phyloP scores from a whole-genome alignment of 2,888 invertebrate genomes.

The Parnassius smintheus region DNA sequence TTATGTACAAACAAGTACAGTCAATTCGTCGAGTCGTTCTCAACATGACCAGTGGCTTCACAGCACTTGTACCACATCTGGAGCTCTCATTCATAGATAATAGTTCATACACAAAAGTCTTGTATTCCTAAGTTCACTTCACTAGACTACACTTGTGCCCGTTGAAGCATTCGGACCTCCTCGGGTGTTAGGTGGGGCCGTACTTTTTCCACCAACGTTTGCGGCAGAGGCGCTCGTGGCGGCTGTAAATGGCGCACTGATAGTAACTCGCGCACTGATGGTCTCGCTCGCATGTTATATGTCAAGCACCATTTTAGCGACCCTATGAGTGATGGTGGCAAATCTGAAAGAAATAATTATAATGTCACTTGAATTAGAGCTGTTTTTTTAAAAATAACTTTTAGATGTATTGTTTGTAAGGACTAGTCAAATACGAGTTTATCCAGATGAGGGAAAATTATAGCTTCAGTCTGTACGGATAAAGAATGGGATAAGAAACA shows the following conservation, averaged over 20 bases:
- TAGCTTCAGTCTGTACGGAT: too few relatives aligned
- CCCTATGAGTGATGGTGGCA: conserved; percentile 81
- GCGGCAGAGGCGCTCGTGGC: conserved; percentile 32
- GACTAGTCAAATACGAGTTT: too few relatives aligned
- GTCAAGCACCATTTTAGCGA: conserved; percentile 87
- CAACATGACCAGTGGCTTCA: not conserved
- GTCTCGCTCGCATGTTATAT: conserved; percentile 86
- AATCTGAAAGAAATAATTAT: conserved; percentile 48
- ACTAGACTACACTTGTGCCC: conserved; percentile 42
- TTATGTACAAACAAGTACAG: conserved; percentile 1
- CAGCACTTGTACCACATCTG: too few relatives aligned
- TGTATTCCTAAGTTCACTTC: not conserved
- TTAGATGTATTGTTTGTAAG: too few relatives aligned
- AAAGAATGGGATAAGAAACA: too few relatives aligned
- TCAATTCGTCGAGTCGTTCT: not conserved
- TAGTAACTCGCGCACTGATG: conserved; percentile 88
- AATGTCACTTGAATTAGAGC: not conserved
- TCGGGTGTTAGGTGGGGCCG: conserved; percentile 47
- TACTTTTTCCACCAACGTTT: conserved; percentile 52
- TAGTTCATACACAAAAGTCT: too few relatives aligned
- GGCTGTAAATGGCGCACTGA: conserved; percentile 50
- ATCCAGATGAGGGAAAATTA: too few relatives aligned
- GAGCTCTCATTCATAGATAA: too few relatives aligned
- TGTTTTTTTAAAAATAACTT: too few relatives aligned
- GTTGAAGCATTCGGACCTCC: conserved; percentile 53